Evolutionary conservation across 1,140 invertebrate genomes (phyloP).

Genomic region (Neotoxoptera formosana): DNA sequence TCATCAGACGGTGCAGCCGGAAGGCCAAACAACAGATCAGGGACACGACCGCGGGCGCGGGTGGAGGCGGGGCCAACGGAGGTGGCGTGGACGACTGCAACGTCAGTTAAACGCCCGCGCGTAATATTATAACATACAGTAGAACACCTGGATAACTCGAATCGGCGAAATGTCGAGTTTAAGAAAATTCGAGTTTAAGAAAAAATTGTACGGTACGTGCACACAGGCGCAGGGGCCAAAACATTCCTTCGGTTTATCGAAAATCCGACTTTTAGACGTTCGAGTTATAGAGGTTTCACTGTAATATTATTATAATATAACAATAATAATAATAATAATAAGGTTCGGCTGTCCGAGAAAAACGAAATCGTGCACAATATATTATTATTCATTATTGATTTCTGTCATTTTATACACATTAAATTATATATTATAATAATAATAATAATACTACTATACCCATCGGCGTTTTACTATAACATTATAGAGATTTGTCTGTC

Average conservation of each 20-base stretch:
- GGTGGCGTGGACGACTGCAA: constrained; percentile 72
- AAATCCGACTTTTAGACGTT: no score
- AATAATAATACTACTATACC: background rate
- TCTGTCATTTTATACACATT: background rate
- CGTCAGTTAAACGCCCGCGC: constrained; percentile 69
- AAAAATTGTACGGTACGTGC: no score
- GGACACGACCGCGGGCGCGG: constrained; percentile 66
- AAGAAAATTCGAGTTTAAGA: no score
- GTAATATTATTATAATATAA: no score
- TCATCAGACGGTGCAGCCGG: constrained; percentile 79
- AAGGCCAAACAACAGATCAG: constrained; percentile 82
- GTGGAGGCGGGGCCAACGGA: constrained; percentile 61
- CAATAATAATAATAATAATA: background rate
- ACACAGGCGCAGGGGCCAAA: no score
- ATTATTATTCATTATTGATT: background rate
- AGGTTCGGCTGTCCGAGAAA: background rate
- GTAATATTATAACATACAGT: background rate
- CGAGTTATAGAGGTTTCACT: no score
- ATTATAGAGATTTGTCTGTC: background rate
- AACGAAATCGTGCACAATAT: background rate
- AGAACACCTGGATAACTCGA: background rate
- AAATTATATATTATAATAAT: no score
- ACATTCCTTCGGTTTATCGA: no score
- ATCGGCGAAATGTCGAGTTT: no score
- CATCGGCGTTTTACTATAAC: background rate